These are phyloP conservation scores for Limnothrissa miodon DNA, from an alignment of 2,113 vertebrate species.

Conservation along the genomic window DNA sequence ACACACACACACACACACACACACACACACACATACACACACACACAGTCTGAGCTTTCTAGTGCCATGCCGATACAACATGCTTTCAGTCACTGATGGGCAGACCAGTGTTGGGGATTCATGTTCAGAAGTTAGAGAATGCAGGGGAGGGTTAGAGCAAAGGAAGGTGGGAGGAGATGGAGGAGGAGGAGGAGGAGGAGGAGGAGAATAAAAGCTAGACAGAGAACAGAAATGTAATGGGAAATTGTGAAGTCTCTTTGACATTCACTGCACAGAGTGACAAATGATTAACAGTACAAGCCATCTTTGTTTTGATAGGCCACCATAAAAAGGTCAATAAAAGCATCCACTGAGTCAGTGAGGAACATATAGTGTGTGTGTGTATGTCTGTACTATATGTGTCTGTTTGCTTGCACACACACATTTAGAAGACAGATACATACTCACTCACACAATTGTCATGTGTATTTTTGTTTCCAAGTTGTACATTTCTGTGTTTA, in stretches of 20 bases:
- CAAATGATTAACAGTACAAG: background rate
- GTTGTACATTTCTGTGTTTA: background rate
- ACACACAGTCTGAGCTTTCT: background rate
- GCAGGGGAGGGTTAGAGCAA: background rate
- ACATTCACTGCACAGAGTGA: background rate
- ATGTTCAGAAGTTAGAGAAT: background rate
- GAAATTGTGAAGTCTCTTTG: background rate
- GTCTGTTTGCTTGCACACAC: no score
- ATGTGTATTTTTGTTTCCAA: background rate
- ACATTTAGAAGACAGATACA: no score
- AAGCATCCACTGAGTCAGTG: background rate
- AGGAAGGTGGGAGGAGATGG: background rate
- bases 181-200: background rate
- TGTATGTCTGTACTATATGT: no score
- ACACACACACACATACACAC: background rate
- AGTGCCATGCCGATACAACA: background rate
- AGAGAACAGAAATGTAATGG: background rate
- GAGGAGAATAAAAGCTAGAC: background rate
- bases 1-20: background rate
- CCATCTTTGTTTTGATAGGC: background rate
- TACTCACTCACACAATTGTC: no score
- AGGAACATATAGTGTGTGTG: background rate
- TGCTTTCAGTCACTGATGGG: background rate
- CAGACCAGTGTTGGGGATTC: background rate
- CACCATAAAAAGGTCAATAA: conserved; percentile 1